These are phyloP conservation scores for Cataglyphis rosenhaueri DNA, from an alignment of 2,888 invertebrate species.

Conservation along the genomic window DNA sequence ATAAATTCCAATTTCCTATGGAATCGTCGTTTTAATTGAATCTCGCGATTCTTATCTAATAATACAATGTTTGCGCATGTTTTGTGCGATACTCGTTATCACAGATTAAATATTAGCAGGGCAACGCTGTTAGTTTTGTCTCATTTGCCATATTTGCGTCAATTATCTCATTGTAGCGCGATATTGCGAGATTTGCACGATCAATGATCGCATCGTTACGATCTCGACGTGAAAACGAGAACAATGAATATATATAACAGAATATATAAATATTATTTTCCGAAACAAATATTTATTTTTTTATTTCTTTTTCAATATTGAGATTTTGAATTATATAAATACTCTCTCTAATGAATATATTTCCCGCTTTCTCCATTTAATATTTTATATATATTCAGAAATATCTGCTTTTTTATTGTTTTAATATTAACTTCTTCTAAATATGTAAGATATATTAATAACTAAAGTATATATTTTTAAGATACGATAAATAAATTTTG, in stretches of 20 bases:
- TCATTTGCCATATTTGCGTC: slow-evolving; percentile 27
- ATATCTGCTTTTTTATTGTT: background rate
- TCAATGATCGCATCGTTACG: background rate
- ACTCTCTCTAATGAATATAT: background rate
- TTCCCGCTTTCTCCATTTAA: background rate
- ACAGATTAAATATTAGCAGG: slow-evolving; percentile 34
- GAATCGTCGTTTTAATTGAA: slow-evolving; percentile 13
- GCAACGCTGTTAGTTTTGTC: slow-evolving; percentile 20
- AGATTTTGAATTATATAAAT: background rate
- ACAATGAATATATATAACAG: background rate
- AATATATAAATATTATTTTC: background rate
- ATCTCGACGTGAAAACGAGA: slow-evolving; percentile 3
- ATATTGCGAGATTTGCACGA: slow-evolving; percentile 21
- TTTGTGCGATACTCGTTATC: slow-evolving; percentile 36
- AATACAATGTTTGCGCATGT: background rate
- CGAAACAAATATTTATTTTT: background rate
- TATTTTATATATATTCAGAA: background rate
- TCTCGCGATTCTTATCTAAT: background rate
- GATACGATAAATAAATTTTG: background rate
- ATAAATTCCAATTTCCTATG: background rate
- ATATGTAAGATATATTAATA: background rate
- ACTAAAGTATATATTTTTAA: background rate
- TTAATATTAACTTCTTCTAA: background rate
- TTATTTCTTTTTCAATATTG: background rate
- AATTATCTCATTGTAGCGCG: slow-evolving; percentile 35